These are phyloP conservation scores for Synergus laeviventris DNA, from an alignment of 2,888 invertebrate genomes.

Conservation along the genomic window DNA sequence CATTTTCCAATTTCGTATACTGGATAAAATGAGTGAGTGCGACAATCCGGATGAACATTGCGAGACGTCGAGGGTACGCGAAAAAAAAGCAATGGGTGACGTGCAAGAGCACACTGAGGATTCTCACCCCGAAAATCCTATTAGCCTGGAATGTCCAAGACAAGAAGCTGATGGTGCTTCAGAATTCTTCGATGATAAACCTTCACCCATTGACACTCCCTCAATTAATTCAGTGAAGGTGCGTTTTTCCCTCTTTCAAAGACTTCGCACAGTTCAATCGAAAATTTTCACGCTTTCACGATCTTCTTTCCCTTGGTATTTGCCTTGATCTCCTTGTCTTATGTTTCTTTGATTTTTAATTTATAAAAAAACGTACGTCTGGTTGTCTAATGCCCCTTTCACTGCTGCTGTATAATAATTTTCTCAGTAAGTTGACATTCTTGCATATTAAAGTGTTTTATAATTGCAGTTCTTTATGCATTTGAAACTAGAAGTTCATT, in stretches of 20 bases:
- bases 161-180: constrained; percentile 53
- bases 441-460: not conserved
- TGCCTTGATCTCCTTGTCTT: not conserved
- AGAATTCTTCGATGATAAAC: constrained; percentile 52
- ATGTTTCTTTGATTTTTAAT: not conserved
- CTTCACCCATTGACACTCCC: constrained; percentile 52
- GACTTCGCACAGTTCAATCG: not conserved
- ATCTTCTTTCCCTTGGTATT: constrained; percentile 6
- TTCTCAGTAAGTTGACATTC: not conserved
- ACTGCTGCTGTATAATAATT: not conserved
- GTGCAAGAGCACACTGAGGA: constrained; percentile 66
- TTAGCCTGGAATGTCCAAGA: constrained; percentile 46
- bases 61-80: constrained; percentile 49
- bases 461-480: not conserved
- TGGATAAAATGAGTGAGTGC: constrained; percentile 48
- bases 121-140: constrained; percentile 44
- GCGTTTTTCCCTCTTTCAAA: constrained; percentile 43
- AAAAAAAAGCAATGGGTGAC: constrained; percentile 71
- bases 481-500: not conserved
- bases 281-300: constrained; percentile 38
- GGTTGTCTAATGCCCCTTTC: not conserved
- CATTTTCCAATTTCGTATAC: not conserved
- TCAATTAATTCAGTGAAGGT: constrained; percentile 54
- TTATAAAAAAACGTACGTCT: not conserved
- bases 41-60: constrained; percentile 46